Evolutionary conservation across 2,797 vertebrate genomes (phyloP), one percentile per base, ranked within the genome.

Genomic region (Pelochelys cantorii): DNA sequence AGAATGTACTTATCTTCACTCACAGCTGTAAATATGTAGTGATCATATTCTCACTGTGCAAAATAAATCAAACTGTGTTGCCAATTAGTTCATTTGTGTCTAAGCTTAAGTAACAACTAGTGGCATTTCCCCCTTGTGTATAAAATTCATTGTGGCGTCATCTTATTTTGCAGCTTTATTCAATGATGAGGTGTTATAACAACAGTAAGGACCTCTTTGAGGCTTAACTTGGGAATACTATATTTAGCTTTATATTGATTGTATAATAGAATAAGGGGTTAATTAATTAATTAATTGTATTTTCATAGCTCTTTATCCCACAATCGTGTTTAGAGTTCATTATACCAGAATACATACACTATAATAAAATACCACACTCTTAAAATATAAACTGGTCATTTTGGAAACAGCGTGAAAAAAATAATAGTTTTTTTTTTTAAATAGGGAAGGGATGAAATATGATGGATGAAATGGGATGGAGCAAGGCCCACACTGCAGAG

Each of bases 11-110:
- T 97, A 97, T 91, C 96, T 98, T 95, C 90, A 97, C 95, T 95
- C 95, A 90, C 89, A 95, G 94, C 93, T 97, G 94, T 97, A 98
- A 98, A 97, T 97, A 97, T 84, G 86, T 34, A 96, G 94, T 87
- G 92, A 96, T 97, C 84, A 57, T 94, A 95, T 97, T 97, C 96
- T 97, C 80, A 84, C 74, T 77, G 88, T 94, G 92, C 81, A 93
- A 96, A 97, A 97, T 98, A 98, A 98, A 98, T 98, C 97, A 97
- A 93, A 96, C 89, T 81, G 52, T 96, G 96, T 95, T 94, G 92
- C 96, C 94, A 96, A 92, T 94, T 93, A 97, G 89, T 93, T 97
- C 57, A 87, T 94, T 92, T 93, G 77, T 93, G 60, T 90, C 87
- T 93, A 82, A 91, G 11, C 7, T 87, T 80, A 92, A 90, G 53